Base-by-base conservation (phyloP, 2,888 invertebrate genomes). In the Chrysina gloriosa region DNA sequence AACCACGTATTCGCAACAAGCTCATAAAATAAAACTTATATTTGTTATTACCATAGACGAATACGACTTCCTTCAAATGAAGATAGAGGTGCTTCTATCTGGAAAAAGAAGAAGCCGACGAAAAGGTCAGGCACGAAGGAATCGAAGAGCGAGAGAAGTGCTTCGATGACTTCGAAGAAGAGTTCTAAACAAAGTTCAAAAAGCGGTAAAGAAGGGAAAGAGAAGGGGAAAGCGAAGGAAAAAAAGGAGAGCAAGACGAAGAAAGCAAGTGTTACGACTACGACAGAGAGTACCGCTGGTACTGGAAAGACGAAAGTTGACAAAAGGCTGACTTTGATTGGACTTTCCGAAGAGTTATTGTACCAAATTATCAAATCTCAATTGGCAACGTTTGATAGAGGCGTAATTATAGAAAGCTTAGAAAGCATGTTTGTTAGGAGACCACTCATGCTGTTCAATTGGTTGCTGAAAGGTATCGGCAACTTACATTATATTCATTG, bases 321-420 rank as follows among this genome's bases (percentile, higher is more conserved):
- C 39, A 56, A 47, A 68, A 50, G 70, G 29, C 74, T 74, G 3
- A 80, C 79, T 5, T 76, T 80, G 16, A 58, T 79, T 27, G 74
- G 77, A 31, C 72, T 82, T 14, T 70, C 77, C 0, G 67, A 74
- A 56, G 76, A 77, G 0, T 64, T 75, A 2, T 70, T 79, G 2
- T 69, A 68, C 3, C 76, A 78, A 34, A 66, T 81, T 21, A 48
- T 81, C 14, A 71, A 71, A 52, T 42, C 67, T 7, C 75, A 74
- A 68, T 54, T 81, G 27, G n/a, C 25, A 2, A 23, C 50, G 4
- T 74, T 72, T 52, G 56, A 69, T 29, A 71, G 63, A 19, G 79
- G 77, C 19, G 11, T 82, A 23, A 72, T 83, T 5, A 76, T 83
- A 7, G 82, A 82, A 69, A 78, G 78, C 25, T 71, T 83, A 19